Conservation (phyloP, 2,888 invertebrate genomes). For the Andricus curvator region DNA sequence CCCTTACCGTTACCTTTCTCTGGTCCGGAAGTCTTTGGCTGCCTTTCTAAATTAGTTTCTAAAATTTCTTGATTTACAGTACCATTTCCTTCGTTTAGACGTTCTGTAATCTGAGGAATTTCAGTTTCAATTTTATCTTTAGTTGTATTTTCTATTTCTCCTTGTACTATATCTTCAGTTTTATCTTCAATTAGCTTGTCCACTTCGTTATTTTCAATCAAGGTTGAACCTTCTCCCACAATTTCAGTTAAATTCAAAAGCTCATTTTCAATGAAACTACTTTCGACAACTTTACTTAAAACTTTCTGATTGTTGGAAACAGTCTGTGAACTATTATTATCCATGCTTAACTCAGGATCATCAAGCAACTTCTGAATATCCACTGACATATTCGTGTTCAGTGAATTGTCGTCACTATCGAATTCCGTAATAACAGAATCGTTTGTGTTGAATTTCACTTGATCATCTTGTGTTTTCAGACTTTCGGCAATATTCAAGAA, state of each 20-base stretch:
- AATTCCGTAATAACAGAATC: conserved; percentile 58
- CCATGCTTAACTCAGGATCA: conserved; percentile 61
- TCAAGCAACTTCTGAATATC: conserved; percentile 65
- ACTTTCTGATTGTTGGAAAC: conserved; percentile 39
- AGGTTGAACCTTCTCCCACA: not conserved
- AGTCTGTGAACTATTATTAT: conserved; percentile 47
- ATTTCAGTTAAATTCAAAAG: not conserved
- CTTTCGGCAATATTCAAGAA: conserved; percentile 28
- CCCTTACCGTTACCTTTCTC: conserved; percentile 25
- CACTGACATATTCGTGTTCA: conserved; percentile 62
- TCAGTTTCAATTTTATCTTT: not conserved
- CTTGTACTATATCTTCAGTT: conserved; percentile 18
- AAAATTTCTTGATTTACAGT: conserved; percentile 23
- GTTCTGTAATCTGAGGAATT: not conserved
- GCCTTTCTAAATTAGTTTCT: not conserved
- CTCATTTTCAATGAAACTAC: not conserved
- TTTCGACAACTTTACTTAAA: not conserved
- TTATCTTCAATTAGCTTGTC: not conserved
- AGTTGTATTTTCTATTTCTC: not conserved
- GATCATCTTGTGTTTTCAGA: not conserved
- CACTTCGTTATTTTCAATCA: not conserved
- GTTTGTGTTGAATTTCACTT: conserved; percentile 47
- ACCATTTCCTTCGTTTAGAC: conserved; percentile 32
- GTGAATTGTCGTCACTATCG: conserved; percentile 66
- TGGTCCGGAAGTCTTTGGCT: conserved; percentile 27